A percentile compares a stretch with the other conserved stretches of the same genome.
phyloP scores from a whole-genome alignment of 1,140 invertebrate genomes.

The Andricus grossulariae region DNA sequence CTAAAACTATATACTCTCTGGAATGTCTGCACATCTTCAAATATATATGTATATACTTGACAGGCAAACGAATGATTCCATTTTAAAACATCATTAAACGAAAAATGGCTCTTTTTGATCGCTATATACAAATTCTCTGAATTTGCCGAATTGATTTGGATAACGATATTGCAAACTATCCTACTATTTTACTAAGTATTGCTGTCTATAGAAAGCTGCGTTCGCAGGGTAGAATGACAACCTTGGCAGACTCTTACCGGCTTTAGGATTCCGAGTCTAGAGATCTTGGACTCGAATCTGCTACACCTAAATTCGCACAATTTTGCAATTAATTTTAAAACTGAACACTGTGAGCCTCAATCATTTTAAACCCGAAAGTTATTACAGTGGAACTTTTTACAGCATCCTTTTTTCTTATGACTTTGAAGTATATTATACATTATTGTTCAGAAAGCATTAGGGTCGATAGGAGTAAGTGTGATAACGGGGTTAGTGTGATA shows the following conservation, averaged over 20 bases:
- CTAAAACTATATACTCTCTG: conserved; percentile 3
- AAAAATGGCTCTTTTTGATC: conserved; percentile 39
- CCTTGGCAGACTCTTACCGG: conserved; percentile 94
- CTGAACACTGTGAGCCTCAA: neutral
- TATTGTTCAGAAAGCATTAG: too few species aligned
- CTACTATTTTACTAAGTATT: conserved; percentile 61
- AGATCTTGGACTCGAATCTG: conserved; percentile 95
- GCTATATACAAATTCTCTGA: conserved; percentile 60
- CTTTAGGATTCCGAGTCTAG: conserved; percentile 90
- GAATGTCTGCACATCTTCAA: neutral
- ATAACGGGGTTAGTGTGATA: too few species aligned
- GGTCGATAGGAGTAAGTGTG: too few species aligned
- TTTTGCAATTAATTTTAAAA: neutral
- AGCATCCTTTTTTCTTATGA: too few species aligned
- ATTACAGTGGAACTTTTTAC: too few species aligned
- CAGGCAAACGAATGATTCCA: conserved; percentile 17
- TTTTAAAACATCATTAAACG: neutral
- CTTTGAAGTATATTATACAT: too few species aligned
- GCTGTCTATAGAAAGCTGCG: conserved; percentile 67
- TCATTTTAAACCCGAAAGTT: too few species aligned
- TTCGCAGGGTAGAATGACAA: conserved; percentile 81
- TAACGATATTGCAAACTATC: conserved; percentile 30
- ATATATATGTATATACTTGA: neutral
- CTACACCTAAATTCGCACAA: conserved; percentile 82
- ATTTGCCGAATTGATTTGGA: conserved; percentile 42